Evolutionary conservation across 2,113 vertebrate species (phyloP).

Genomic region (Vicugna pacos): DNA sequence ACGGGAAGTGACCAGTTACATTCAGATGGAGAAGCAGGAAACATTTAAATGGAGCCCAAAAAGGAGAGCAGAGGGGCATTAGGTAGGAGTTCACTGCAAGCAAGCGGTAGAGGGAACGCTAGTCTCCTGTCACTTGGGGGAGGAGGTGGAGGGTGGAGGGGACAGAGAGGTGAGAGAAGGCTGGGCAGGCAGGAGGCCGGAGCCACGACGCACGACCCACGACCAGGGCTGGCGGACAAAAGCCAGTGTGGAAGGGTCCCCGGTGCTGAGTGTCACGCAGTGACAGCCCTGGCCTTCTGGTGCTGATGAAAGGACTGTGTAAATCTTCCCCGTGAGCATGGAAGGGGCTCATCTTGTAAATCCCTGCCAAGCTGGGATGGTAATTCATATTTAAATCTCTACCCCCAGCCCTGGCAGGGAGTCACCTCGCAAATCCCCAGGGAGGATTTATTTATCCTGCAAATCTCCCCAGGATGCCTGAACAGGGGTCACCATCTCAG

Average conservation of each 20-base stretch:
- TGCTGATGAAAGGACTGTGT: not conserved
- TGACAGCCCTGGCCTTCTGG: not conserved
- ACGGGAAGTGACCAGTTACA: not conserved
- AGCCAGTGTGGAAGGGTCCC: not conserved
- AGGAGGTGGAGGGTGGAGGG: rapidly evolving
- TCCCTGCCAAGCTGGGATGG: not conserved
- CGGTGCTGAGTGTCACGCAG: not conserved
- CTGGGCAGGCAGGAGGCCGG: not conserved
- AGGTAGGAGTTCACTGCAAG: not conserved
- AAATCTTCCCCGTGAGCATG: not conserved
- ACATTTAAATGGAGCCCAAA: not conserved
- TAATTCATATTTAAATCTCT: constrained; percentile 62
- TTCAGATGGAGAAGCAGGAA: not conserved
- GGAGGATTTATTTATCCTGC: constrained; percentile 1
- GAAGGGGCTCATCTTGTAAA: constrained; percentile 22
- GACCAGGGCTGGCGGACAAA: rapidly evolving
- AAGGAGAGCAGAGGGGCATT: not conserved
- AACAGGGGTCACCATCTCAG: not conserved
- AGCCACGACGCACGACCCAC: not conserved
- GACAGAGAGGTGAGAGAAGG: not conserved
- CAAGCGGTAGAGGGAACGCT: not conserved
- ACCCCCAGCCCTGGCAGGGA: not conserved
- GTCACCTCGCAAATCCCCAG: not conserved
- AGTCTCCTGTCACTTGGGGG: not conserved
- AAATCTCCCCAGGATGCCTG: not conserved